Evolutionary conservation across 2,888 invertebrate genomes (phyloP).

Genomic region (Lasioglossum villosulum): DNA sequence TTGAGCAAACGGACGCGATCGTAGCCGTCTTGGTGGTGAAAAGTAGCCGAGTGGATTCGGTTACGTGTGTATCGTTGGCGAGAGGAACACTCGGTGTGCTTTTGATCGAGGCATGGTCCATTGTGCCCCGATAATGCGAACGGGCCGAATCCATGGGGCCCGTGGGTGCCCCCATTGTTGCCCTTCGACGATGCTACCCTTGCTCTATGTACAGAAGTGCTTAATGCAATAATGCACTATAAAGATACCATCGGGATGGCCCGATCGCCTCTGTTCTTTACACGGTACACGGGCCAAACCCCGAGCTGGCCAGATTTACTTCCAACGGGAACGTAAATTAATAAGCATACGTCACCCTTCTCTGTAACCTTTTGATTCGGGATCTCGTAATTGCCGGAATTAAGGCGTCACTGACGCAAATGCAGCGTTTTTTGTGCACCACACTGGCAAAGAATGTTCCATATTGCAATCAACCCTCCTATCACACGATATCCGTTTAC

Average conservation of each 20-base stretch:
- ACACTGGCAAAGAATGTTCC: not conserved
- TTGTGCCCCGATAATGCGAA: conserved; percentile 70
- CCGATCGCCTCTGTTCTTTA: conserved; percentile 71
- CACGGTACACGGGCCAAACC: conserved; percentile 47
- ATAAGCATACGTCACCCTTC: conserved; percentile 61
- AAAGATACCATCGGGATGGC: conserved; percentile 81
- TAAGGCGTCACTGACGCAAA: conserved; percentile 9
- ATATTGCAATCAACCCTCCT: not conserved
- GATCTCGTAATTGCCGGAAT: conserved; percentile 45
- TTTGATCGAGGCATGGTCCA: conserved; percentile 70
- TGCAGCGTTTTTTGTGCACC: not conserved
- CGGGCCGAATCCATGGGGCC: conserved; percentile 64
- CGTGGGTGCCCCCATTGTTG: conserved; percentile 74
- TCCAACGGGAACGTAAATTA: conserved; percentile 70
- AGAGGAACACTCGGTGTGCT: conserved; percentile 57
- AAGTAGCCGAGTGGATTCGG: conserved; percentile 57
- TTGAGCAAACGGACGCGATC: conserved; percentile 46
- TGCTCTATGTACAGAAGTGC: conserved; percentile 82
- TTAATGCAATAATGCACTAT: conserved; percentile 83
- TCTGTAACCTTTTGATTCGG: conserved; percentile 23
- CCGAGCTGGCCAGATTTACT: conserved; percentile 45
- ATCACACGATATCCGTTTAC: not conserved
- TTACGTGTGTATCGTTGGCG: conserved; percentile 55
- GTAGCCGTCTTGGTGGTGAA: conserved; percentile 31
- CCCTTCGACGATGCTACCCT: conserved; percentile 69